Conservation (phyloP, 2,113 vertebrate species). For the Heterochromis multidens region DNA sequence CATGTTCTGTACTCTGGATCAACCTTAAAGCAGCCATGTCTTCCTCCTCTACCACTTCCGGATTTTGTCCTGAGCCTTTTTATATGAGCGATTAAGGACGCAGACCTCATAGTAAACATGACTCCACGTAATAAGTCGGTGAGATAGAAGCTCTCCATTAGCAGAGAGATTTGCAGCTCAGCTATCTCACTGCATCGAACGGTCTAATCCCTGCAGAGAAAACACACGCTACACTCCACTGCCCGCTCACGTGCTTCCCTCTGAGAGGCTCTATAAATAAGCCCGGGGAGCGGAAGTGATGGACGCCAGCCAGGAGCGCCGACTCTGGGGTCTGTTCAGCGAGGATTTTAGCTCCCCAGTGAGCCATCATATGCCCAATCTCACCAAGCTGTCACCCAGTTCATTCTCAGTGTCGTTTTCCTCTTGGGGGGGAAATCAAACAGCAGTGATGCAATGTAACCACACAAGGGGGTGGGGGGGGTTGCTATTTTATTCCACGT, state of each 20-base stretch:
- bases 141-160: neutral
- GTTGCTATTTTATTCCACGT: neutral
- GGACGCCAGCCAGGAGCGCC: slow-evolving; percentile 30
- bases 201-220: slow-evolving; percentile 37
- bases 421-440: neutral
- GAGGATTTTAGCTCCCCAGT: neutral
- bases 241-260: slow-evolving; percentile 20
- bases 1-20: neutral
- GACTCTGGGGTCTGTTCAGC: neutral
- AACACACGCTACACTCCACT: slow-evolving; percentile 10
- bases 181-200: slow-evolving; percentile 17
- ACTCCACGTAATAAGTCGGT: neutral
- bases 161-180: slow-evolving; percentile 23
- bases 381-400: slow-evolving; percentile 12
- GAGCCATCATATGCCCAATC: slow-evolving; percentile 19
- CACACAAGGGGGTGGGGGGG: neutral
- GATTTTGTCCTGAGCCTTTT: neutral
- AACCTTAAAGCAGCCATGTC: neutral
- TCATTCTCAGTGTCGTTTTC: neutral
- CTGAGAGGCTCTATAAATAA: slow-evolving; percentile 58
- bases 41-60: neutral
- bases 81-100: neutral
- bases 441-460: neutral
- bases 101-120: neutral
- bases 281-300: slow-evolving; percentile 12